Evolutionary conservation across 2,113 vertebrate genomes (phyloP).

Genomic region (Leptobrachium ailaonicum): DNA sequence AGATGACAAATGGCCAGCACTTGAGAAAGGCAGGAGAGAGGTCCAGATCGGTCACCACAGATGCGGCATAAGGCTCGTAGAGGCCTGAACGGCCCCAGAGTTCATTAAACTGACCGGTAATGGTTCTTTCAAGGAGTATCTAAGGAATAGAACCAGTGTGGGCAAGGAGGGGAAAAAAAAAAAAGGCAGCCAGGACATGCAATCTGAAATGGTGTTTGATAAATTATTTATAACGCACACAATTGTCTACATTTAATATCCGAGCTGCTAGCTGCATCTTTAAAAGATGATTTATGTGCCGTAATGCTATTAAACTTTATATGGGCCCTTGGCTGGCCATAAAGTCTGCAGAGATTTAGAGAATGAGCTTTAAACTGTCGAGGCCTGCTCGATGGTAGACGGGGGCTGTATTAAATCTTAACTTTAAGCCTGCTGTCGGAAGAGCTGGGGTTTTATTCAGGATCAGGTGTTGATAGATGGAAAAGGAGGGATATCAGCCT

Average conservation of each 20-base stretch:
- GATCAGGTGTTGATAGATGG: slow-evolving; percentile 84
- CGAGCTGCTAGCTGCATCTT: slow-evolving; percentile 88
- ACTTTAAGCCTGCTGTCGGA: slow-evolving; percentile 86
- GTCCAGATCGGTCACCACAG: slow-evolving; percentile 82
- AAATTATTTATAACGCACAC: slow-evolving; percentile 98
- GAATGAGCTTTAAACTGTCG: slow-evolving; percentile 95
- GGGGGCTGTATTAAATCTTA: slow-evolving; percentile 85
- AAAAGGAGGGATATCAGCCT: neutral
- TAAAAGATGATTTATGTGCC: slow-evolving; percentile 99
- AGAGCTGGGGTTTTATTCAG: slow-evolving; percentile 84
- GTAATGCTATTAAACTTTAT: slow-evolving; percentile 92
- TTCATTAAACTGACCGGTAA: slow-evolving; percentile 94
- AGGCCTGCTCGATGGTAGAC: slow-evolving; percentile 79
- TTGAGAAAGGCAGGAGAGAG: slow-evolving; percentile 73
- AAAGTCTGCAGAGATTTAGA: slow-evolving; percentile 91
- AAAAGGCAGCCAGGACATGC: slow-evolving; percentile 77
- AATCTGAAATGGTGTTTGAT: slow-evolving; percentile 86
- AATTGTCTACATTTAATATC: slow-evolving; percentile 96
- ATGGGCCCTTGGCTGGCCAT: slow-evolving; percentile 87
- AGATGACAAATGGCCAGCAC: slow-evolving; percentile 88
- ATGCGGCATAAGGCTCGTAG: slow-evolving; percentile 75
- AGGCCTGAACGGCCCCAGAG: slow-evolving; percentile 63
- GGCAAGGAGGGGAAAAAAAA: slow-evolving; percentile 91
- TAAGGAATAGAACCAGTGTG: slow-evolving; percentile 82
- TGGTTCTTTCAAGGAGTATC: slow-evolving; percentile 81